These are phyloP conservation scores for Muscicapa striata DNA, from an alignment of 2,797 vertebrate species.

Conservation along the genomic window DNA sequence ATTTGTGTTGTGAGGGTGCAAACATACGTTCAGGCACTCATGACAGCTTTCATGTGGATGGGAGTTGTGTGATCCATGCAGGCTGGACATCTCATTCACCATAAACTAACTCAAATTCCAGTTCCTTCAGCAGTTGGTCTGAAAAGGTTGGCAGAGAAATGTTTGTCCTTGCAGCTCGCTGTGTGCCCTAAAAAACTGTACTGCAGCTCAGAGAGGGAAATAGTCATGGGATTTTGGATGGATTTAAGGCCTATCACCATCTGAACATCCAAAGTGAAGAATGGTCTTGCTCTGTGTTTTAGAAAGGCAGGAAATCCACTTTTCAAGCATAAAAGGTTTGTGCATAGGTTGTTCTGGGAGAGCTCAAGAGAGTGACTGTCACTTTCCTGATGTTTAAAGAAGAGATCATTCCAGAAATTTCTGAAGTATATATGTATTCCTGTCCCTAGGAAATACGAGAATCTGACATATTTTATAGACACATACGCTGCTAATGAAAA, in stretches of 20 bases:
- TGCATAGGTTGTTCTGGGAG: neutral
- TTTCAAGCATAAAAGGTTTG: neutral
- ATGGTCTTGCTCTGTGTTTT: neutral
- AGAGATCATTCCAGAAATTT: neutral
- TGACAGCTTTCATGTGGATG: neutral
- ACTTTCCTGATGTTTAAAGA: conserved; percentile 18
- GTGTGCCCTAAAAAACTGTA: neutral
- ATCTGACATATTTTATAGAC: neutral
- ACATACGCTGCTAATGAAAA: neutral
- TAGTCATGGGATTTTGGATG: neutral
- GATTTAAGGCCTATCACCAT: neutral
- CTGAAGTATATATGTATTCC: neutral
- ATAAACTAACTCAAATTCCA: neutral
- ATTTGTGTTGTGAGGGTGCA: neutral
- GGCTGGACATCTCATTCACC: neutral
- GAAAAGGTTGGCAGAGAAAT: neutral
- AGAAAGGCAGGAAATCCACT: conserved; percentile 5
- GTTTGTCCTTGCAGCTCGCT: neutral
- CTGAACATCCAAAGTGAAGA: neutral
- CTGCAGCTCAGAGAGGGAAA: neutral
- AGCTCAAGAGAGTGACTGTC: neutral
- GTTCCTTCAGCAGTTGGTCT: neutral
- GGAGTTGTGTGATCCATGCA: neutral
- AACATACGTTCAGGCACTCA: fast-evolving
- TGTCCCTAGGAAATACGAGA: neutral